phyloP scores from a whole-genome alignment of 2,113 vertebrate species.

The Nerophis ophidion region DNA sequence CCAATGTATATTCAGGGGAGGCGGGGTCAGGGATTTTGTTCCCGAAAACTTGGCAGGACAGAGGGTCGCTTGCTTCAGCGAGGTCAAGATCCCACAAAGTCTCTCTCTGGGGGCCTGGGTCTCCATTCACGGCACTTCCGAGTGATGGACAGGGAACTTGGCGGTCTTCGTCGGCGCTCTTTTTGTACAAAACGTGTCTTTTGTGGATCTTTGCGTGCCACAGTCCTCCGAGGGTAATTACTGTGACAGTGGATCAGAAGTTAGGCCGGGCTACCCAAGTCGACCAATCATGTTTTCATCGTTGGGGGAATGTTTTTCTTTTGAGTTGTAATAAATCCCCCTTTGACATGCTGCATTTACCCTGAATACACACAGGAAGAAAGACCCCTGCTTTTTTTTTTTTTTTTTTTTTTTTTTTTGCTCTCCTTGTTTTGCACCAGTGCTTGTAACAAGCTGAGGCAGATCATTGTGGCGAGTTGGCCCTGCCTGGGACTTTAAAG shows the following conservation, averaged over 20 bases:
- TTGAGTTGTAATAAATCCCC: conserved; percentile 62
- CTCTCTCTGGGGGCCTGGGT: conserved; percentile 58
- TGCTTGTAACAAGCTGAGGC: conserved; percentile 71
- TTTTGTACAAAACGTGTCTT: conserved; percentile 36
- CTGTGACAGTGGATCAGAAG: conserved; percentile 54
- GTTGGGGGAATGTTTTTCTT: conserved; percentile 63
- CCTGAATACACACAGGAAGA: conserved; percentile 66
- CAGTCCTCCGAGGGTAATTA: conserved; percentile 59
- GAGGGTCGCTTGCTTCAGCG: conserved; percentile 59
- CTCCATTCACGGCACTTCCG: conserved; percentile 43
- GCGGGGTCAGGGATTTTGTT: conserved; percentile 45
- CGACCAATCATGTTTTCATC: conserved; percentile 64
- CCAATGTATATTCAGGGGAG: conserved; percentile 23
- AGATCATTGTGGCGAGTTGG: conserved; percentile 63
- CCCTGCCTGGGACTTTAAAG: conserved; percentile 52
- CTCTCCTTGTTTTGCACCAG: conserved; percentile 43
- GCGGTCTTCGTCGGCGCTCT: conserved; percentile 48
- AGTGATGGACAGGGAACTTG: conserved; percentile 62
- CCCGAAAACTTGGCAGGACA: conserved; percentile 56
- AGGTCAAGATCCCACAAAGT: conserved; percentile 58
- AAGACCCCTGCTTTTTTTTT: conserved; percentile 28
- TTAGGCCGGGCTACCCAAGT: conserved; percentile 52
- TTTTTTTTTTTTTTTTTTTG: conserved; percentile 4
- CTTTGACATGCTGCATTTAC: conserved; percentile 70
- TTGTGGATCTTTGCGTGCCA: conserved; percentile 37